Percentiles rank a stretch among this genome's conserved stretches.
These are phyloP conservation scores for Homarus americanus DNA, from an alignment of 1,140 invertebrate genomes.

Conservation along the genomic window DNA sequence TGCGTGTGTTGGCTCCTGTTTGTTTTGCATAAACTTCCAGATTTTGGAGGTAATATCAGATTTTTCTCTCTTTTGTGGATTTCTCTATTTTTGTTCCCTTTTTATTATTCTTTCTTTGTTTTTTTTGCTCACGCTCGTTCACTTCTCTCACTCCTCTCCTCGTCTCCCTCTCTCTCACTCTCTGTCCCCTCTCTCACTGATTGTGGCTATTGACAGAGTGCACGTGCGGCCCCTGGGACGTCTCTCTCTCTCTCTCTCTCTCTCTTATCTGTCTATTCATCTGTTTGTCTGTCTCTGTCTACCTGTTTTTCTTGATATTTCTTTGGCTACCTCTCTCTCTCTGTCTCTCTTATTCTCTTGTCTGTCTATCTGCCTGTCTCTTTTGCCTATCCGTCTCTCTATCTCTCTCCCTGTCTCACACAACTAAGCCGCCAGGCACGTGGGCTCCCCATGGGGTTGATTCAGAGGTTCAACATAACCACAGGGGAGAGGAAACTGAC, in stretches of 20 bases:
- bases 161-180: background rate
- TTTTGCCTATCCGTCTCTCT: background rate
- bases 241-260: background rate
- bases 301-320: background rate
- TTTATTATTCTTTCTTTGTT: too few species aligned
- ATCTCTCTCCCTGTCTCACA: background rate
- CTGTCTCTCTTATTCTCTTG: background rate
- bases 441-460: conserved; percentile 47
- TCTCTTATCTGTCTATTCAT: too few species aligned
- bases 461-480: conserved; percentile 41
- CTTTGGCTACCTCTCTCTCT: background rate
- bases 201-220: too few species aligned
- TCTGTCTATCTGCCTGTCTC: background rate
- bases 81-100: too few species aligned
- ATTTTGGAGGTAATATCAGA: too few species aligned
- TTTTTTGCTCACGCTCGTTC: too few species aligned
- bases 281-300: background rate
- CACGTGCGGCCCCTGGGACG: too few species aligned
- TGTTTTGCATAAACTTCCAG: too few species aligned
- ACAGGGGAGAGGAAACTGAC: background rate
- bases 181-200: background rate
- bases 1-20: too few species aligned
- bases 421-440: conserved; percentile 5
- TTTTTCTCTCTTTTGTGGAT: too few species aligned
- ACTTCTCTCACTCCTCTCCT: background rate